A percentile compares a stretch with the other conserved stretches of the same genome.
Evolutionary conservation across 2,797 vertebrate species (phyloP).

Genomic region (Momotus momota): DNA sequence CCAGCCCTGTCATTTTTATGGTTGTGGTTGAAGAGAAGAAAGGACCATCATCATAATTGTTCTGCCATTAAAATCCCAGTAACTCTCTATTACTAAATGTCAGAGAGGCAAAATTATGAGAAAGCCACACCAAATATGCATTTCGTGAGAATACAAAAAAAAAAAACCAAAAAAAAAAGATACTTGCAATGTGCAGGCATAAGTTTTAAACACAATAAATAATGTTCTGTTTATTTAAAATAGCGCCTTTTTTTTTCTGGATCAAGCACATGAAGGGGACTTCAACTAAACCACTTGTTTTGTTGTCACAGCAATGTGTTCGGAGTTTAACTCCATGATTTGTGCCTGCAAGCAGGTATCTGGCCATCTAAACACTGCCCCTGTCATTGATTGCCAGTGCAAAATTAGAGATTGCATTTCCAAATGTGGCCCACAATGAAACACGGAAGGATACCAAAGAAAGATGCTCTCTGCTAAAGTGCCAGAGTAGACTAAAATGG

Average conservation of each 20-base stretch:
- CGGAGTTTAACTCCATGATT: neutral
- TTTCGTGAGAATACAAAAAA: neutral
- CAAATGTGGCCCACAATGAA: neutral
- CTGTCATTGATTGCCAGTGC: neutral
- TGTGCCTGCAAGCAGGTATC: neutral
- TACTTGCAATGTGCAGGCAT: rapidly evolving
- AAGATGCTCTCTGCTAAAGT: neutral
- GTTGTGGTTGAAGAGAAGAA: neutral
- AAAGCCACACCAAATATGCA: neutral
- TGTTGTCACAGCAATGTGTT: neutral
- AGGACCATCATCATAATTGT: neutral
- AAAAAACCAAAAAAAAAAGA: too few relatives aligned
- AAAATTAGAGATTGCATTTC: neutral
- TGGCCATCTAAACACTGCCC: neutral
- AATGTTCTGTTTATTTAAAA: neutral
- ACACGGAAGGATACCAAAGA: neutral
- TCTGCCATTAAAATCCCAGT: neutral
- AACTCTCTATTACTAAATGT: neutral
- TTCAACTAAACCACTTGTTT: neutral
- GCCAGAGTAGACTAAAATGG: neutral
- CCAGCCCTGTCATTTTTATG: neutral
- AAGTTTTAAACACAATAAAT: neutral
- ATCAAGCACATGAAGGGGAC: neutral
- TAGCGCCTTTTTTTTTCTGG: neutral
- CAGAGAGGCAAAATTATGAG: neutral